These are phyloP conservation scores for Dione vanillae DNA, from an alignment of 2,888 invertebrate genomes.

Conservation along the genomic window DNA sequence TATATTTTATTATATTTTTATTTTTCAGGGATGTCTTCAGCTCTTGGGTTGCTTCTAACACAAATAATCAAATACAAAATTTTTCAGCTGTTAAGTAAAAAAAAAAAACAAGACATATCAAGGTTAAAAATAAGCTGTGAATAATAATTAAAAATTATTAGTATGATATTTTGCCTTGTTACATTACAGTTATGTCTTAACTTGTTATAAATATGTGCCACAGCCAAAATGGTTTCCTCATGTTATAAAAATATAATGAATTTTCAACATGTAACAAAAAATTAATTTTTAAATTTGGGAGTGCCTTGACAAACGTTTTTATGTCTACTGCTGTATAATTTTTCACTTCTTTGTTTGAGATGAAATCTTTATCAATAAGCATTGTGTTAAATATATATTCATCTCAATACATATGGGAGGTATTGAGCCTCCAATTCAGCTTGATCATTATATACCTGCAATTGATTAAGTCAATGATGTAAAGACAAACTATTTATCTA, in stretches of 20 bases:
- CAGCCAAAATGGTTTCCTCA: conserved; percentile 19
- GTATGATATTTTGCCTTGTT: conserved; percentile 45
- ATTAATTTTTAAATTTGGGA: conserved; percentile 36
- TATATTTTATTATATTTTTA: conserved; percentile 31
- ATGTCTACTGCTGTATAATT: conserved; percentile 16
- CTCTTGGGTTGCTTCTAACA: conserved; percentile 94
- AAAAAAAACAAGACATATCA: conserved; percentile 49
- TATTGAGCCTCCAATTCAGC: conserved; percentile 11
- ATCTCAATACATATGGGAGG: background rate
- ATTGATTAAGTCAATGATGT: background rate
- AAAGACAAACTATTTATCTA: background rate
- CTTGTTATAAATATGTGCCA: conserved; percentile 37
- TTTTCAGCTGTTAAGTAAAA: conserved; percentile 91
- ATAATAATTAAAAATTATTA: conserved; percentile 33
- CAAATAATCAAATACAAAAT: conserved; percentile 91
- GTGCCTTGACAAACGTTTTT: conserved; percentile 42
- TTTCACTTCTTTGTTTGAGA: conserved; percentile 2
- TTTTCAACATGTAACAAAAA: conserved; percentile 17
- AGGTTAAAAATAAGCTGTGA: conserved; percentile 30
- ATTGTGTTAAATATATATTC: background rate
- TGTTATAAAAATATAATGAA: conserved; percentile 9
- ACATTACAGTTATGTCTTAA: conserved; percentile 45
- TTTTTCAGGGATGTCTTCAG: conserved; percentile 94
- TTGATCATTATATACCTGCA: background rate
- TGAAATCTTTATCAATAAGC: conserved; percentile 1